Evolutionary conservation across 2,888 invertebrate genomes (phyloP).

Genomic region (Hecatera dysodea): DNA sequence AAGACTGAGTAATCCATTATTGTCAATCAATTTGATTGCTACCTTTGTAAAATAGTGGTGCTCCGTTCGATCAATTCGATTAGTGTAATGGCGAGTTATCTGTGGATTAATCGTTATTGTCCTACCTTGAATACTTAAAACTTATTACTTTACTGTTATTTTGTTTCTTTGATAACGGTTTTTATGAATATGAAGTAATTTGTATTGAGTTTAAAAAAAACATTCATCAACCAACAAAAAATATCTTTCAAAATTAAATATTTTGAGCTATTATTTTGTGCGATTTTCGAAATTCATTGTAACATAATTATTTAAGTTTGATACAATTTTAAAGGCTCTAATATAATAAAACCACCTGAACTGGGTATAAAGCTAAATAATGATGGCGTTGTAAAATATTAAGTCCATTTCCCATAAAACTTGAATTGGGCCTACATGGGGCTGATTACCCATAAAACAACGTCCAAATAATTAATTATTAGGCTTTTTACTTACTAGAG

Average conservation of each 20-base stretch:
- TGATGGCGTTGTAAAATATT: constrained; percentile 65
- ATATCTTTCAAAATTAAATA: not conserved
- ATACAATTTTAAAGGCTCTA: constrained; percentile 17
- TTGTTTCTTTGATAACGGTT: not conserved
- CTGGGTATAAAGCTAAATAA: constrained; percentile 28
- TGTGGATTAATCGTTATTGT: constrained; percentile 52
- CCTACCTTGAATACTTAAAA: constrained; percentile 37
- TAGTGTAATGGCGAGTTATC: constrained; percentile 65
- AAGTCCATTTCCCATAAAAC: constrained; percentile 62
- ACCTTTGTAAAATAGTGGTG: constrained; percentile 58
- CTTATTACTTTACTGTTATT: constrained; percentile 28
- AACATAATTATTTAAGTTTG: constrained; percentile 2
- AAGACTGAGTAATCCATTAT: constrained; percentile 67
- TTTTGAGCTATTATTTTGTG: not conserved
- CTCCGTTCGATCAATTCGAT: constrained; percentile 58
- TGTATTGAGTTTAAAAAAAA: too few relatives aligned
- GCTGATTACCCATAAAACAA: constrained; percentile 40
- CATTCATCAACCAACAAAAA: too few relatives aligned
- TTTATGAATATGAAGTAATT: too few relatives aligned
- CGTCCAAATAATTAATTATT: constrained; percentile 1
- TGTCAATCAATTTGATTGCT: constrained; percentile 69
- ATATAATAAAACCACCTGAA: constrained; percentile 36
- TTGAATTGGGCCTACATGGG: constrained; percentile 19
- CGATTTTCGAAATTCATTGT: not conserved
- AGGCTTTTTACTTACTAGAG: not conserved